Evolutionary conservation across 1,140 invertebrate genomes (phyloP), one percentile per base, ranked within the genome.

Genomic region (Callitettix versicolor): DNA sequence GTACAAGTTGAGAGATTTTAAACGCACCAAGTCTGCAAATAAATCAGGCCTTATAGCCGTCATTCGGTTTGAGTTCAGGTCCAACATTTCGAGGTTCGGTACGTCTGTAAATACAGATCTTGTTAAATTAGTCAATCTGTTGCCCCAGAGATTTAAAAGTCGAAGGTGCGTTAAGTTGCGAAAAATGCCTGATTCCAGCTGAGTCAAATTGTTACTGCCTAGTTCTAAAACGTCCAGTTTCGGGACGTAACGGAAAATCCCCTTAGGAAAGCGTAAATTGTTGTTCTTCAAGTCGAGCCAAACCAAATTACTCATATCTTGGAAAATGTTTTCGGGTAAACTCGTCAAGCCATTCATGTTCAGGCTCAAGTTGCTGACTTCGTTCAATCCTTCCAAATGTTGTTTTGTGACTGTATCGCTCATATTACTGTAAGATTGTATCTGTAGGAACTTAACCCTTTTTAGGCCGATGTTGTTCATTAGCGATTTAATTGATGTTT

Each of bases 61-160:
- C 50, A 86, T 69, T n/a, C 73, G 68, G 63, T 84, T 85, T 6
- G 68, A 69, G 59, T 75, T 78, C 17, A 84, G 58, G 65, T 82
- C 81, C 51, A 84, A 68, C 61, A 75, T 73, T 60, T 74, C 67
- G 11, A 84, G 65, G 4, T 76, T 73, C 18, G 72, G 62, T 5
- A 80, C 69, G 17, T 76, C 75, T 26, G 73, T 70, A 55, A 85
- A 84, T 46, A 76, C 69, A 38, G 76, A 72, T 44, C 74, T 68
- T 0, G 74, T 72, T 5, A 84, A 68, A 63, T 75, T 75, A 12
- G 69, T 72, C 46, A 84, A 67, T 54, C 74, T 72, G 60, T 81
- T 84, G 60, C 74, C 73, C 79, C 79, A 81, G 24, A 84, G 62
- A 55, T 80, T 81, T 33, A 83, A 63, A 24, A 63, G 72, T 53